A percentile compares a stretch with the other conserved stretches of the same genome.
phyloP scores from a whole-genome alignment of 23 tunicate species.

The Oikopleura albicans region DNA sequence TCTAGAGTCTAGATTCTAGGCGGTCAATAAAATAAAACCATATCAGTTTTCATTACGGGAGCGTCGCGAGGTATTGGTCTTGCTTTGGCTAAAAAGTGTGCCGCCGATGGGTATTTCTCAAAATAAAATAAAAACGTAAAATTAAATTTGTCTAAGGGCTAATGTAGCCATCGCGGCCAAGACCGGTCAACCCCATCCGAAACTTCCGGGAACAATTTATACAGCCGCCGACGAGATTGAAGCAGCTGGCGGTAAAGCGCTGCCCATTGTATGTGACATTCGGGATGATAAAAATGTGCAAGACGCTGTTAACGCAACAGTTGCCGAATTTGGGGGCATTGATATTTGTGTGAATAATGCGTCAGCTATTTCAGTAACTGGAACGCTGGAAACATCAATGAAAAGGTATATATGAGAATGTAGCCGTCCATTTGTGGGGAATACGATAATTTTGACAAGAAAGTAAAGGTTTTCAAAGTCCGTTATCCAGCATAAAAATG shows the following conservation, averaged over 20 bases:
- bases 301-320: conserved; percentile 57
- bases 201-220: conserved; percentile 91
- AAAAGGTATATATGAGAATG: too few species aligned
- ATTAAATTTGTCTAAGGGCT: too few species aligned
- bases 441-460: too few species aligned
- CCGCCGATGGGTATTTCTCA: conserved; percentile 88
- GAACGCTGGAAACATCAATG: conserved; percentile 67
- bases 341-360: conserved; percentile 85
- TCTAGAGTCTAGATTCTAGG: too few species aligned
- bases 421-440: too few species aligned
- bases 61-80: conserved; percentile 91
- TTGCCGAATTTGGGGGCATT: conserved; percentile 76
- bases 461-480: too few species aligned
- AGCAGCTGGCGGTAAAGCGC: conserved; percentile 82
- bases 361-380: conserved; percentile 81
- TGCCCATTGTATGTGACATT: conserved; percentile 81
- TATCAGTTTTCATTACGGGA: conserved; percentile 80
- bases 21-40: too few species aligned
- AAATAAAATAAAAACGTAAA: too few species aligned
- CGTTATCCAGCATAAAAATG: too few species aligned
- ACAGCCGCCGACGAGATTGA: too few species aligned
- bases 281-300: conserved; percentile 52
- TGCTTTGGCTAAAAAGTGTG: conserved; percentile 69
- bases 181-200: conserved; percentile 82
- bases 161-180: conserved; percentile 86